phyloP scores from a whole-genome alignment of 1,140 invertebrate genomes.

The Caenorhabditis inopinata region DNA sequence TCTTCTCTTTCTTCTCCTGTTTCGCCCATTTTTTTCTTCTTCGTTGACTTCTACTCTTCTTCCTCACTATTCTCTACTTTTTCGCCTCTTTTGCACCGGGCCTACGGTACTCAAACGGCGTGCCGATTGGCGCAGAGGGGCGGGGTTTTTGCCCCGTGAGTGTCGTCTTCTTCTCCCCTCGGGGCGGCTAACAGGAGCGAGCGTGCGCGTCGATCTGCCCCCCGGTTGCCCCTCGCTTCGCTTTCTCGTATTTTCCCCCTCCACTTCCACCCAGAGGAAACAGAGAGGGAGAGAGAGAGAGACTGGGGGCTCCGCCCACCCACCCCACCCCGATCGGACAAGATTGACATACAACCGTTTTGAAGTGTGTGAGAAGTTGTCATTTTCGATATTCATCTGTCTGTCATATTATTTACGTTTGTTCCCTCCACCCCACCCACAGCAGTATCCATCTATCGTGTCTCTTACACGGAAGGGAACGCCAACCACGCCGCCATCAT shows the following conservation, averaged over 20 bases:
- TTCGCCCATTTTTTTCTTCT: not conserved
- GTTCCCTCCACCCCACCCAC: not conserved
- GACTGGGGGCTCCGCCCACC: not conserved
- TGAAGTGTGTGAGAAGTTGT: constrained; percentile 34
- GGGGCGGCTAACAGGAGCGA: not conserved
- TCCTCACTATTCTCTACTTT: not conserved
- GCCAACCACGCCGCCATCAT: not conserved
- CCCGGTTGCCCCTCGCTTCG: not conserved
- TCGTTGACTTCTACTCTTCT: not conserved
- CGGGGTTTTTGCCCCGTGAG: not conserved
- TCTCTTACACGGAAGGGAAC: not conserved
- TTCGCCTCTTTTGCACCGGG: too few relatives aligned
- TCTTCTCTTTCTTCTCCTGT: too few relatives aligned
- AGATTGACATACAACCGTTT: constrained; percentile 34
- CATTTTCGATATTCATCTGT: constrained; percentile 31
- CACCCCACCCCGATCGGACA: constrained; percentile 24
- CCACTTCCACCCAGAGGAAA: not conserved
- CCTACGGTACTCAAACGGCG: not conserved
- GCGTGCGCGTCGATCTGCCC: constrained; percentile 1
- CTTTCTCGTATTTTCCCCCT: not conserved
- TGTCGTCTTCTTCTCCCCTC: not conserved
- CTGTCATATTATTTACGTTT: constrained; percentile 29
- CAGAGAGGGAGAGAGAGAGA: too few relatives aligned
- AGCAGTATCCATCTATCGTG: not conserved
- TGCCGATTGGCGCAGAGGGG: not conserved